These are phyloP conservation scores for Tokudaia tokunoshimensis DNA, from an alignment of 2,797 vertebrate genomes.

Conservation along the genomic window DNA sequence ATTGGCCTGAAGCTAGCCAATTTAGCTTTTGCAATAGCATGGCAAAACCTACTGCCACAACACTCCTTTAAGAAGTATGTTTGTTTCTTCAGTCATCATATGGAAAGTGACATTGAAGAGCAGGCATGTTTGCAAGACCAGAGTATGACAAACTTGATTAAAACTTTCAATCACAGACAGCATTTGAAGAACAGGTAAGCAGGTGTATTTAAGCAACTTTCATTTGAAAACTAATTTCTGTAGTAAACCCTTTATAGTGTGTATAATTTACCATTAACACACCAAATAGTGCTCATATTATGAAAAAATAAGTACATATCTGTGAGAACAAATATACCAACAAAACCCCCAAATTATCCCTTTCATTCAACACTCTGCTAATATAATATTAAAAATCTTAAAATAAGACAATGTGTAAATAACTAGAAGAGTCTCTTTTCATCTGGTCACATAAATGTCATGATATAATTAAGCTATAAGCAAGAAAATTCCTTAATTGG, in stretches of 20 bases:
- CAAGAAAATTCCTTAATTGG: background rate
- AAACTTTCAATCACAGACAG: background rate
- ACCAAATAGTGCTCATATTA: background rate
- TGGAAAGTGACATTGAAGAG: constrained; percentile 62
- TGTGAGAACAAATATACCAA: constrained; percentile 48
- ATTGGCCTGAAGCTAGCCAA: background rate
- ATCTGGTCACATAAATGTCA: background rate
- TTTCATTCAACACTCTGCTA: constrained; percentile 4
- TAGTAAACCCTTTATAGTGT: constrained; percentile 30
- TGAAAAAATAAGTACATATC: background rate
- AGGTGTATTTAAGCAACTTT: constrained; percentile 64
- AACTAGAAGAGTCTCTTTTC: background rate
- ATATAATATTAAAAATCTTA: background rate
- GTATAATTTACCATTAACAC: constrained; percentile 59
- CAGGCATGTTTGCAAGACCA: constrained; percentile 16
- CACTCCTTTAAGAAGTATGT: background rate
- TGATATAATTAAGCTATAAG: background rate
- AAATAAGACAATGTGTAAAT: background rate
- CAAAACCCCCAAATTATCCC: constrained; percentile 45
- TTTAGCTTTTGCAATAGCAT: background rate
- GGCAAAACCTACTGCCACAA: background rate
- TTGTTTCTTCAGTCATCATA: constrained; percentile 61
- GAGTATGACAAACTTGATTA: constrained; percentile 61
- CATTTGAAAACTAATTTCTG: constrained; percentile 63
- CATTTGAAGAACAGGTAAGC: constrained; percentile 61